Base-by-base conservation (phyloP, 2,888 invertebrate genomes). In the Alentia gelatinosa region DNA sequence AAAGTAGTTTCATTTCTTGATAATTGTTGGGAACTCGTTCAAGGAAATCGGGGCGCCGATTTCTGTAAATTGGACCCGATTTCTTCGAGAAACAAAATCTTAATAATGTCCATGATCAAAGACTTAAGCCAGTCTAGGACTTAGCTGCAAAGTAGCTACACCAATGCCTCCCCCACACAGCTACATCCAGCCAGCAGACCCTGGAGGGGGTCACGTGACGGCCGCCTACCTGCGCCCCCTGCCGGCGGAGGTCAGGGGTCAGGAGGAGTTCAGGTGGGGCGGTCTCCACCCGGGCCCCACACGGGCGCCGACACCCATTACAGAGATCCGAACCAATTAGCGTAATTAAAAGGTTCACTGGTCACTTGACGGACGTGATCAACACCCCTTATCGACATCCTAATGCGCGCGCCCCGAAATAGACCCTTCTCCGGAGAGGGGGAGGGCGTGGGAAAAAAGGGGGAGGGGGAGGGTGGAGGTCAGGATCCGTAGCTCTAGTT, bases 261-360 rank as follows among this genome's bases (percentile, higher is more conserved):
- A 86, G 30, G 86, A 19, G 23, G 23, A 86, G 86, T 86, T 86
- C 86, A 86, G 86, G 50, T 42, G 26, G 86, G 86, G 56, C 75
- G 33, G 12, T 12, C 50, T 50, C 12, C 12, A 50, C 50, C 23
- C 86, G 35, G 42, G 3, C 9, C 79, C n/a, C n/a, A 40, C 35
- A 83, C 15, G 40, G n/a, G 83, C 39, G 83, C 83, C 39, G 23
- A 83, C 83, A 83, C 83, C 35, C 40, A 83, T 40, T 40, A 47
- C 42, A 47, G 86, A 30, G 86, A 86, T 86, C 86, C 19, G 50
- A 86, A 86, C 47, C 86, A 86, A 86, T 86, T 86, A 86, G 86
- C 12, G 30, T 86, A 86, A 86, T 86, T 79, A 79, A 79, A 79
- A 39, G 79, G 79, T 79, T 79, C 79, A 39, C 37, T 79, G 79